phyloP scores from a whole-genome alignment of 2,797 vertebrate species.

The Hyperoplus lanceolatus region DNA sequence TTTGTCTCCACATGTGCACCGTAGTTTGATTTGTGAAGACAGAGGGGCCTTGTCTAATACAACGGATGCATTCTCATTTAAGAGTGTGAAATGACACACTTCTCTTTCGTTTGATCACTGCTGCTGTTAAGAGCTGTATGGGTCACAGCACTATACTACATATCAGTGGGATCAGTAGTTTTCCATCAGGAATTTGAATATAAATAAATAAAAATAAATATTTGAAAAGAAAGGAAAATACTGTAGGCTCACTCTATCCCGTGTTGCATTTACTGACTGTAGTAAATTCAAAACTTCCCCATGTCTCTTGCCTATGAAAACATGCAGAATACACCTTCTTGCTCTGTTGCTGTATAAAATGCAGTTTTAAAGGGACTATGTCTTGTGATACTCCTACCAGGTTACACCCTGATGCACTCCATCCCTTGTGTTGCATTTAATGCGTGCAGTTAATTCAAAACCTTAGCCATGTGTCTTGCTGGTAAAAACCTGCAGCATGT shows the following conservation, averaged over 20 bases:
- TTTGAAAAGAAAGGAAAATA: no score
- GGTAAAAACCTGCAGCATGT: no score
- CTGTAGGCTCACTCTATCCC: not conserved
- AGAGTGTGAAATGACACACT: not conserved
- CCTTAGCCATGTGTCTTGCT: no score
- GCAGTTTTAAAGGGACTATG: no score
- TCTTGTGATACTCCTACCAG: no score
- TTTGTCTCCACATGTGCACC: not conserved
- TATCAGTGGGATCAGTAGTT: no score
- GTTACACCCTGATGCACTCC: no score
- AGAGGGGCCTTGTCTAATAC: constrained; percentile 19
- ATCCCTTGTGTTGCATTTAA: no score
- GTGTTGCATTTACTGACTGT: not conserved
- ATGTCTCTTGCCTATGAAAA: not conserved
- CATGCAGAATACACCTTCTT: not conserved
- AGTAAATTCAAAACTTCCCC: not conserved
- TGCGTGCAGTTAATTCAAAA: no score
- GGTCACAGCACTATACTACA: not conserved
- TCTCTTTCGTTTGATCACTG: not conserved
- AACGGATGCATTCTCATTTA: not conserved
- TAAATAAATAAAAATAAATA: no score
- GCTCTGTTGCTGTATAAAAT: no score
- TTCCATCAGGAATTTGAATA: no score
- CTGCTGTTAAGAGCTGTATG: constrained; percentile 18
- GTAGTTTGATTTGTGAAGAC: constrained; percentile 3